Conservation (phyloP, 2,797 vertebrate species). For the Garrulus glandarius region DNA sequence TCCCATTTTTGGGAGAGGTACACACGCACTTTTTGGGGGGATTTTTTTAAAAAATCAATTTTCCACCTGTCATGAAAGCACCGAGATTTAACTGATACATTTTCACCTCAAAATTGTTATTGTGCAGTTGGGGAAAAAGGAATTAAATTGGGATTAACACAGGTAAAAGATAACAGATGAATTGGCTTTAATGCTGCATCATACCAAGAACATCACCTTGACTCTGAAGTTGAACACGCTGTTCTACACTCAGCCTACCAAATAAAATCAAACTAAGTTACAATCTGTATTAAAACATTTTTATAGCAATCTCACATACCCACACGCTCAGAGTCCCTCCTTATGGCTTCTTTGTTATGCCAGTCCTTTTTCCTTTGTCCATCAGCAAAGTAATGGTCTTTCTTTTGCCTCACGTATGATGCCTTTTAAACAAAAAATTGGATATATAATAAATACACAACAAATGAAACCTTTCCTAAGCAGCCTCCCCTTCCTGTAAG, state of each 20-base stretch:
- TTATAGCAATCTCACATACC: conserved; percentile 73
- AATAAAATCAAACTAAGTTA: background rate
- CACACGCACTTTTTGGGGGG: fast-evolving
- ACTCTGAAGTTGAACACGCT: background rate
- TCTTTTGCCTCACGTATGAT: conserved; percentile 72
- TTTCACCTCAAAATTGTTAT: background rate
- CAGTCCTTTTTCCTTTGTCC: conserved; percentile 85
- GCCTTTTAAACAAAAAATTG: conserved; percentile 74
- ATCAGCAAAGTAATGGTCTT: conserved; percentile 69
- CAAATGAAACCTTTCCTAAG: background rate
- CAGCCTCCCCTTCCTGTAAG: background rate
- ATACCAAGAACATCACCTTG: background rate
- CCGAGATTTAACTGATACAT: background rate
- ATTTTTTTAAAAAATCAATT: background rate
- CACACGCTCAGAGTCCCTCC: conserved; percentile 81
- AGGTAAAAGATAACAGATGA: background rate
- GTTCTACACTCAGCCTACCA: background rate
- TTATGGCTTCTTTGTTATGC: conserved; percentile 87
- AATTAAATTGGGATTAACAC: background rate
- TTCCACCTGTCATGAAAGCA: background rate
- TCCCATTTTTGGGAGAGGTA: background rate
- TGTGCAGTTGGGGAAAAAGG: background rate
- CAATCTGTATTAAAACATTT: background rate
- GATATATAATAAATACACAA: background rate
- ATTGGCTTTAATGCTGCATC: background rate